Conservation (phyloP, 2,797 vertebrate genomes). For the Centroberyx gerrardi region DNA sequence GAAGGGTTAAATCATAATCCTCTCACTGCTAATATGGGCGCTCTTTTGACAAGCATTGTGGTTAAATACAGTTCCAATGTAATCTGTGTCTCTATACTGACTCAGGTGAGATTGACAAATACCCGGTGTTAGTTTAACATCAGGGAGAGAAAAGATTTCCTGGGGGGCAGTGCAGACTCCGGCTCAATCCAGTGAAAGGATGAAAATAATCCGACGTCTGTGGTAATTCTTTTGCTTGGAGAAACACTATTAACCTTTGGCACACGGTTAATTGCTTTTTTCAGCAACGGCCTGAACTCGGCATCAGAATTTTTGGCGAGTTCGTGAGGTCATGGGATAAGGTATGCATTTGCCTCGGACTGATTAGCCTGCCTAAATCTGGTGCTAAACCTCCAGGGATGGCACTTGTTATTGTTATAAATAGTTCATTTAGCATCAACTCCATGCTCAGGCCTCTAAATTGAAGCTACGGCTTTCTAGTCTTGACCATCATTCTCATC, state of each 20-base stretch:
- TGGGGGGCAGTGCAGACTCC: conserved; percentile 80
- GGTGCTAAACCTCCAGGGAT: conserved; percentile 53
- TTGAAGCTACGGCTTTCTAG: conserved; percentile 36
- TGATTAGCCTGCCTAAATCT: conserved; percentile 57
- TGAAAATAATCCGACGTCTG: conserved; percentile 67
- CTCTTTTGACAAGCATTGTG: conserved; percentile 71
- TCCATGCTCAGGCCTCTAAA: conserved; percentile 10
- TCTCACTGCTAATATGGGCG: conserved; percentile 49
- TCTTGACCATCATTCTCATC: conserved; percentile 22
- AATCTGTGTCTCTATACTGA: conserved; percentile 61
- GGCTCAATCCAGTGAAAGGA: conserved; percentile 64
- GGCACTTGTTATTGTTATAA: conserved; percentile 41
- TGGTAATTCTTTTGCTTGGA: conserved; percentile 63
- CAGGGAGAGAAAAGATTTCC: conserved; percentile 78
- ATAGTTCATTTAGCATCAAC: conserved; percentile 28
- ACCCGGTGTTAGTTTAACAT: conserved; percentile 74
- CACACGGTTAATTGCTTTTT: conserved; percentile 81
- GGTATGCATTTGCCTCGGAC: conserved; percentile 45
- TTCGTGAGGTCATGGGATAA: conserved; percentile 49
- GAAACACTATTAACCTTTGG: conserved; percentile 82
- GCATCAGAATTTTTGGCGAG: conserved; percentile 50
- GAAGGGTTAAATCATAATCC: conserved; percentile 53
- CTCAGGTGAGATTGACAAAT: conserved; percentile 60
- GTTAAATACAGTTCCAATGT: conserved; percentile 67
- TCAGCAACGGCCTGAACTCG: conserved; percentile 59